Percentiles rank a stretch among this genome's conserved stretches.
Conservation (phyloP, 2,888 invertebrate species). For the Lochmaea capreae region DNA sequence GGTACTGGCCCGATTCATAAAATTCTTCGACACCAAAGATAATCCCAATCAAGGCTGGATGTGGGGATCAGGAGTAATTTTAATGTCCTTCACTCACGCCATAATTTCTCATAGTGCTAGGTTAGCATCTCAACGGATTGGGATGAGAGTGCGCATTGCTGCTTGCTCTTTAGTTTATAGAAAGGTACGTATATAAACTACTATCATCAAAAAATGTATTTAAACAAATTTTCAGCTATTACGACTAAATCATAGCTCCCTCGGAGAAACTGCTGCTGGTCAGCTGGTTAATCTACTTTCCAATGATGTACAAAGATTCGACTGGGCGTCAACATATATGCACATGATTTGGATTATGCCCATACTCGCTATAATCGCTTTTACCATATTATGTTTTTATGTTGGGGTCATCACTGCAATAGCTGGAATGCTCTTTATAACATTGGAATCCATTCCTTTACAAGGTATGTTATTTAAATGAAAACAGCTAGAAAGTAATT, state of each 20-base stretch:
- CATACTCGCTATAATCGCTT: conserved; percentile 74
- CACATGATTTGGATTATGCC: conserved; percentile 88
- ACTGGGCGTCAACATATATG: conserved; percentile 76
- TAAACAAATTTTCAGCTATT: conserved; percentile 65
- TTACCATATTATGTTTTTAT: conserved; percentile 70
- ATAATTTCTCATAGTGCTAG: conserved; percentile 75
- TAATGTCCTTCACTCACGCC: conserved; percentile 70
- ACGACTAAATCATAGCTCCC: conserved; percentile 74
- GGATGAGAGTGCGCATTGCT: conserved; percentile 82
- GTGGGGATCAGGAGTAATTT: conserved; percentile 73
- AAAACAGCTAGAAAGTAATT: not conserved
- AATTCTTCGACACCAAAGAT: conserved; percentile 67
- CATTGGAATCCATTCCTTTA: conserved; percentile 67
- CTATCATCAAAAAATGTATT: not conserved
- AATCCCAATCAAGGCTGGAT: conserved; percentile 73
- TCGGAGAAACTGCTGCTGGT: conserved; percentile 85
- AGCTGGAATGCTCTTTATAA: conserved; percentile 73
- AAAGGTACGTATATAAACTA: conserved; percentile 71
- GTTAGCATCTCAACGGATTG: conserved; percentile 73
- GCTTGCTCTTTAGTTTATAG: conserved; percentile 83
- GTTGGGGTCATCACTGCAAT: conserved; percentile 69
- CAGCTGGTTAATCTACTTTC: conserved; percentile 87
- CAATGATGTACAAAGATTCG: conserved; percentile 87
- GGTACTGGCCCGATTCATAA: conserved; percentile 73
- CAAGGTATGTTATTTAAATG: conserved; percentile 63